Base-by-base conservation (phyloP, 2,797 vertebrate genomes). In the Botia kubotai region DNA sequence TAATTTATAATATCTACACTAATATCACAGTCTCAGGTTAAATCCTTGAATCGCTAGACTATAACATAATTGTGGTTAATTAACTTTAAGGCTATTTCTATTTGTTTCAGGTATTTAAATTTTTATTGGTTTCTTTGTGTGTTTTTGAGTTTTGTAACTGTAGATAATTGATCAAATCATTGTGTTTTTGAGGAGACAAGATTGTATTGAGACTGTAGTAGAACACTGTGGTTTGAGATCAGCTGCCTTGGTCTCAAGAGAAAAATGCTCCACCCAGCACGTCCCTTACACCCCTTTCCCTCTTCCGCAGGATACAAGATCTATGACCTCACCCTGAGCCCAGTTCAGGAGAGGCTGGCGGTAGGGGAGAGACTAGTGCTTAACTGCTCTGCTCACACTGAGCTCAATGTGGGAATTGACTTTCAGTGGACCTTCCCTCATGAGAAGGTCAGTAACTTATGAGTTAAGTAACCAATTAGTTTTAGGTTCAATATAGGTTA, bases 341-440 rank as follows among this genome's bases (percentile, higher is more conserved):
- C 96, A 0, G 6, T 89, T 0, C 87, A 95, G 0, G 89, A 92
- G 23, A 93, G 93, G 84, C 91, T 98, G 85, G 93, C 93, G 60
- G 96, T 94, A n/a, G 97, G 97, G 84, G 96, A 98, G 90, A 95
- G 92, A 77, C 92, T 99, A 84, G 83, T 90, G 77, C 91, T 99
- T 65, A 95, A 94, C 85, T 99, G 98, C 87, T 97, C 91, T 0
- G 97, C 96, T 69, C 90, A 85, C 85, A 99, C 97, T 0, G 96
- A 98, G 84, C 94, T 96, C 68, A 98, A 98, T 1, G 97, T 97
- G 80, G 95, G 91, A 81, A 94, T 98, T 0, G 90, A 94, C 46
- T 97, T 98, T 91, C 94, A 92, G 78, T 99, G 98, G 98, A 95
- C 94, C 0, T 93, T 95, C 87, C 96, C 97, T 70, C 88, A 86